Base-by-base conservation (phyloP, 2,888 invertebrate species). In the Ypsolopha sequella region DNA sequence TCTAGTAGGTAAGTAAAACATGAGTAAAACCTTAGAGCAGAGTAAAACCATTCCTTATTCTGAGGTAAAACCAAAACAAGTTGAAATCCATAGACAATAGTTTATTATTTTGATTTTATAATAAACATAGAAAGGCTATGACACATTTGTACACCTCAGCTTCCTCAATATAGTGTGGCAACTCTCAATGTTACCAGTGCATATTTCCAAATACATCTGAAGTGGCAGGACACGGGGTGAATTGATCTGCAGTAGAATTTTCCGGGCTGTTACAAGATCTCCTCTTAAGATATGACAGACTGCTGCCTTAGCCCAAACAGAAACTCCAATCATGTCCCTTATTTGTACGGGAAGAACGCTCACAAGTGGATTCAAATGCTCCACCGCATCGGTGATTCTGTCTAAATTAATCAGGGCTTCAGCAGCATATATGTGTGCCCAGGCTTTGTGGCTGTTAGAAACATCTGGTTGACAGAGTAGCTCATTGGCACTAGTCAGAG, bases 381-480 rank as follows among this genome's bases (percentile, higher is more conserved):
- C 91, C 9, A 95, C 88, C 1, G 97, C 97, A 73, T 97, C 96
- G 0, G 90, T 85, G 58, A 95, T 91, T 76, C 91, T 90, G 68
- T 97, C 95, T 68, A 95, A 80, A 62, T 93, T 90, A 51, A 97
- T 91, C 9, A 95, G 82, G 34, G 96, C 93, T 80, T 98, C 97
- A 0, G 96, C 96, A 50, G 94, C 93, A 74, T 98, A 98, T 62
- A 97, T 89, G 73, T 95, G 94, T 0, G 92, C 96, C 63, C 97
- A 87, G 60, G 95, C 89, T 73, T 93, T 93, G 58, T 86, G 87
- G 53, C 73, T 70, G 56, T 74, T 81, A 1, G 80, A 78, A 0
- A 75, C 76, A 48, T 91, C 91, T 33, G 93, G 89, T 63, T 95
- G 92, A 52, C 85, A 86, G 9, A 97, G 79, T 39, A 97, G 78